Evolutionary conservation across 2,888 invertebrate species (phyloP), one percentile per base, ranked within the genome.

Genomic region (Hyppa rectilinea): DNA sequence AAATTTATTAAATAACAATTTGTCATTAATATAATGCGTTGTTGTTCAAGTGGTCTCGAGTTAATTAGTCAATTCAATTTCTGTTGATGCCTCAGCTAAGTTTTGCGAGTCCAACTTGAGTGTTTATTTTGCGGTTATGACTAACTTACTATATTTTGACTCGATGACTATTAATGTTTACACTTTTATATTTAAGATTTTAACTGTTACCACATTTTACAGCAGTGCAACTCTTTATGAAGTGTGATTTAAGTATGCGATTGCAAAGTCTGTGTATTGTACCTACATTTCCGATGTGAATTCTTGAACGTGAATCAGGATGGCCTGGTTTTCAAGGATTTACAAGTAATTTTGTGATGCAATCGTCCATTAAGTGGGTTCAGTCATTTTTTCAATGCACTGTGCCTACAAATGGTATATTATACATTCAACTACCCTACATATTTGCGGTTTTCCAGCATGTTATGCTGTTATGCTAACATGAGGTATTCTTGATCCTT

Each of bases 41-140:
- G 77, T 80, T 75, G 78, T 75, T 85, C 63, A 82, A 90, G 89
- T 82, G 82, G 81, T 84, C 81, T 88, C 79, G 64, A 87, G 77
- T 86, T 89, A 90, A 91, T 90, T 88, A 88, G 77, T 81, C 81
- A 76, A 86, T 87, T 85, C 77, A 82, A 68, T 76, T 82, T 87
- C 85, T 83, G 81, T 82, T 80, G 72, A 80, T 71, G 78, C 80
- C 80, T 75, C 78, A 80, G 81, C 69, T 75, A 82, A 76, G 84
- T 80, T 81, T 80, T 81, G 84, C 79, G 71, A 67, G 82, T 70
- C 71, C 49, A 80, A 85, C 71, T 86, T 47, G 63, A 90, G 88
- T 89, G 87, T 87, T 89, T 87, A 76, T 85, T 76, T 87, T 87
- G 79, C 76, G 80, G 82, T 85, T 78, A 82, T 71, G 76, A 75